Percentiles rank a stretch among this genome's conserved stretches.
Evolutionary conservation across 2,113 vertebrate genomes (phyloP).

Genomic region (Oreochromis tanganicae): DNA sequence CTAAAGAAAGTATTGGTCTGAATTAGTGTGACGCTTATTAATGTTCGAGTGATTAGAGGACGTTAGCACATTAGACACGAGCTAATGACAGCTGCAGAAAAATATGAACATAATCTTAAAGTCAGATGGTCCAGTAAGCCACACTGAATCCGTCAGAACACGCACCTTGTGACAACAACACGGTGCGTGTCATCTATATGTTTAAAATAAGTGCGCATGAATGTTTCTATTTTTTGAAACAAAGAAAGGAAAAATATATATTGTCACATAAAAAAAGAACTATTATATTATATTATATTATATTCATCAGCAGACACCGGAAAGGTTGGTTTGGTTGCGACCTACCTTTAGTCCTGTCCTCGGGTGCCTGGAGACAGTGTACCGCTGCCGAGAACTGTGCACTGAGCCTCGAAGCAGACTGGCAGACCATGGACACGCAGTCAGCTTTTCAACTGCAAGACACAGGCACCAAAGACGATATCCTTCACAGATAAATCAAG

Average conservation of each 20-base stretch:
- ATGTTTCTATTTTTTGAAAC: not conserved
- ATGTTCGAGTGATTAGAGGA: not conserved
- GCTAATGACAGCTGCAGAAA: not conserved
- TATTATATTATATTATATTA: not conserved
- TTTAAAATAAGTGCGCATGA: not conserved
- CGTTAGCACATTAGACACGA: not conserved
- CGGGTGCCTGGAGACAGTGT: not conserved
- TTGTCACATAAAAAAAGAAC: not conserved
- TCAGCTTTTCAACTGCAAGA: not conserved
- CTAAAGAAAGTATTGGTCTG: not conserved
- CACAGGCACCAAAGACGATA: not conserved
- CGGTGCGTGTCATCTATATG: not conserved
- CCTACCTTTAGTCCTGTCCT: constrained; percentile 17
- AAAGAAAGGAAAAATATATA: not conserved
- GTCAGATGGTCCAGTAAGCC: not conserved
- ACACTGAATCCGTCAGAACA: not conserved
- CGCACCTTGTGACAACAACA: not conserved
- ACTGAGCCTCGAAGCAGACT: not conserved
- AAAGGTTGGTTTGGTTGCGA: not conserved
- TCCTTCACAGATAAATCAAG: not conserved
- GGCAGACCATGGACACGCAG: not conserved
- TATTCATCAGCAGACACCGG: not conserved
- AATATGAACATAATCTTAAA: not conserved
- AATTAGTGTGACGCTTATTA: not conserved
- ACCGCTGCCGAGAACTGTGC: not conserved